A percentile compares a stretch with the other conserved stretches of the same genome.
phyloP scores from a whole-genome alignment of 2,888 invertebrate genomes.

The Epirrhoe tristata region DNA sequence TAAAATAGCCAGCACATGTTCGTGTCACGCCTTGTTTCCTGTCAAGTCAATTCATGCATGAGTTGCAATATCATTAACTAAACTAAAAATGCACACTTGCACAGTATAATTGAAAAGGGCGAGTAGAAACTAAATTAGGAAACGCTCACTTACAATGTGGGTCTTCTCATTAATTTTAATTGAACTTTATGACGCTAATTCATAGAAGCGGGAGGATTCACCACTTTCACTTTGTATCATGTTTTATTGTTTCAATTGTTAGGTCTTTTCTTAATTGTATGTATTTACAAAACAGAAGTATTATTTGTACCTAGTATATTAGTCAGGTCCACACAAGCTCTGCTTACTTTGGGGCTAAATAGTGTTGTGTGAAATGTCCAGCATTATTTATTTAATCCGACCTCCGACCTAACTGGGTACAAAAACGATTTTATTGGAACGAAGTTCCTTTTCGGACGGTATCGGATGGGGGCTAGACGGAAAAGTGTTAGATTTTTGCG shows the following conservation, averaged over 20 bases:
- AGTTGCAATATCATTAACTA: slow-evolving; percentile 8
- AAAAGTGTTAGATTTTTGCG: no score
- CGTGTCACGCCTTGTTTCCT: not conserved
- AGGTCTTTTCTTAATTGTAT: no score
- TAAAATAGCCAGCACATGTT: not conserved
- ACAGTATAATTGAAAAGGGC: slow-evolving; percentile 39
- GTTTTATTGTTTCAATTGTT: slow-evolving; percentile 1
- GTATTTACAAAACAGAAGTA: no score
- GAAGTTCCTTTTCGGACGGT: no score
- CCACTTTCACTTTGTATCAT: slow-evolving; percentile 24
- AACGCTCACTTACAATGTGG: slow-evolving; percentile 61
- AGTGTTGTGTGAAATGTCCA: no score
- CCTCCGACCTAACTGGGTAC: no score
- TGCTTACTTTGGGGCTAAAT: no score
- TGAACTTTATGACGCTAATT: slow-evolving; percentile 68
- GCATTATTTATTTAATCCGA: no score
- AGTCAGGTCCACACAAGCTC: no score
- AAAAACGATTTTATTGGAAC: no score
- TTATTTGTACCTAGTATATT: no score
- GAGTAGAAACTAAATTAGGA: slow-evolving; percentile 60
- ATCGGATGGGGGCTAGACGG: no score
- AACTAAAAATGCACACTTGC: slow-evolving; percentile 11
- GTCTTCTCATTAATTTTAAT: slow-evolving; percentile 68
- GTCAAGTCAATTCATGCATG: slow-evolving; percentile 2
- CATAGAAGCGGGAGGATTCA: slow-evolving; percentile 39